A percentile compares a stretch with the other conserved stretches of the same genome.
Conservation (phyloP, 2,888 invertebrate genomes). For the Agrotis ipsilon region DNA sequence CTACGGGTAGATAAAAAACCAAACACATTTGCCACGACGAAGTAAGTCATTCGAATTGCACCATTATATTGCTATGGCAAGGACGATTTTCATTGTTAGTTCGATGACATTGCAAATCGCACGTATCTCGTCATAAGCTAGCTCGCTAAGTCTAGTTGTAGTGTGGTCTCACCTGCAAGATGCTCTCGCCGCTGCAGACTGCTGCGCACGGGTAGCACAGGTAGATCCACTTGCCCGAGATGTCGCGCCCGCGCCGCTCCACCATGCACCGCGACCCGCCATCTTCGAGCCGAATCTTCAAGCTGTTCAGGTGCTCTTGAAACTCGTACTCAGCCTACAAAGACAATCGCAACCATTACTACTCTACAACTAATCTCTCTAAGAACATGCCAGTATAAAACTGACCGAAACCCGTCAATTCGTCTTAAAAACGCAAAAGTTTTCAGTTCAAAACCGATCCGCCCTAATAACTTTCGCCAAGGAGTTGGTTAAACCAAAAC, state of each 20-base stretch:
- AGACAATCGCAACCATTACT: conserved; percentile 27
- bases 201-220: conserved; percentile 90
- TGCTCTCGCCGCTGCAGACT: conserved; percentile 84
- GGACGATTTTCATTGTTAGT: no score
- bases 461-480: conserved; percentile 38
- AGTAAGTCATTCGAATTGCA: no score
- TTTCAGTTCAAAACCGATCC: not conserved
- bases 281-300: conserved; percentile 87
- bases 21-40: no score
- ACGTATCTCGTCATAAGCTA: no score
- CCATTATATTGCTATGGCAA: no score
- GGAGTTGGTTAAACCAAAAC: conserved; percentile 67
- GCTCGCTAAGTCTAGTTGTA: no score
- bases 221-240: conserved; percentile 86
- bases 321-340: conserved; percentile 87
- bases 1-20: no score
- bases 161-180: conserved; percentile 79
- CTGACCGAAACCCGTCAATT: conserved; percentile 15
- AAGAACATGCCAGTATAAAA: conserved; percentile 34
- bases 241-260: conserved; percentile 84
- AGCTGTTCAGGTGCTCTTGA: conserved; percentile 83
- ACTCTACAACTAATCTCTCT: conserved; percentile 6
- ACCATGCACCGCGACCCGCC: conserved; percentile 85
- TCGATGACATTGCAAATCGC: no score
- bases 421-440: conserved; percentile 1